These are phyloP conservation scores for Neelides folsomi DNA, from an alignment of 2,888 invertebrate genomes.

Conservation along the genomic window DNA sequence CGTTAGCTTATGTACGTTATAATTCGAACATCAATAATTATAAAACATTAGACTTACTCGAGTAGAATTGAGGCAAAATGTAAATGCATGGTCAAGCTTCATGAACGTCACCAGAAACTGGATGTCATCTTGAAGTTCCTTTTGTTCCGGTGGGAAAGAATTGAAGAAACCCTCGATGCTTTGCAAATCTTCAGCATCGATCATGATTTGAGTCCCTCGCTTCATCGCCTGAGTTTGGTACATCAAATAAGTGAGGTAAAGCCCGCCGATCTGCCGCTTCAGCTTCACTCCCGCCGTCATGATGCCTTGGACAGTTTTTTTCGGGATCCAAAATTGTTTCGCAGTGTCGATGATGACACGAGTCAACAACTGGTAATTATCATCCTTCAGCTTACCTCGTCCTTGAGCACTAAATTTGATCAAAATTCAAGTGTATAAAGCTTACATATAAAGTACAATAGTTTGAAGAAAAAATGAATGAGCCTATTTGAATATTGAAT, in stretches of 20 bases:
- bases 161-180: background rate
- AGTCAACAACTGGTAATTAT: slow-evolving; percentile 14
- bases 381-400: slow-evolving; percentile 18
- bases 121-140: too few relatives aligned
- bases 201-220: background rate
- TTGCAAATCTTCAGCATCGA: background rate
- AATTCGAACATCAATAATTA: too few relatives aligned
- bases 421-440: too few relatives aligned
- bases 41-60: too few relatives aligned
- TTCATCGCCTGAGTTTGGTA: slow-evolving; percentile 18
- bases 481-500: background rate
- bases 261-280: slow-evolving; percentile 18
- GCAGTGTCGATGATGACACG: slow-evolving; percentile 15
- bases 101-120: too few relatives aligned
- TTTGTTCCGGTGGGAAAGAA: too few relatives aligned
- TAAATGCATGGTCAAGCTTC: too few relatives aligned
- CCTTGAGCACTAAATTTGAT: slow-evolving; percentile 17
- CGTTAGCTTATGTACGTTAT: too few relatives aligned
- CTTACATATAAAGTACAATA: slow-evolving; percentile 1
- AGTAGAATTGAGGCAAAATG: too few relatives aligned
- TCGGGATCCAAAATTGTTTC: slow-evolving; percentile 13
- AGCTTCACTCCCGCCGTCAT: slow-evolving; percentile 2
- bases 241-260: slow-evolving; percentile 20
- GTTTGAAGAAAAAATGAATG: background rate
- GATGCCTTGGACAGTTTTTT: background rate